Percentiles rank a stretch among this genome's conserved stretches.
phyloP scores from a whole-genome alignment of 2,113 vertebrate species.

The Upupa epops region DNA sequence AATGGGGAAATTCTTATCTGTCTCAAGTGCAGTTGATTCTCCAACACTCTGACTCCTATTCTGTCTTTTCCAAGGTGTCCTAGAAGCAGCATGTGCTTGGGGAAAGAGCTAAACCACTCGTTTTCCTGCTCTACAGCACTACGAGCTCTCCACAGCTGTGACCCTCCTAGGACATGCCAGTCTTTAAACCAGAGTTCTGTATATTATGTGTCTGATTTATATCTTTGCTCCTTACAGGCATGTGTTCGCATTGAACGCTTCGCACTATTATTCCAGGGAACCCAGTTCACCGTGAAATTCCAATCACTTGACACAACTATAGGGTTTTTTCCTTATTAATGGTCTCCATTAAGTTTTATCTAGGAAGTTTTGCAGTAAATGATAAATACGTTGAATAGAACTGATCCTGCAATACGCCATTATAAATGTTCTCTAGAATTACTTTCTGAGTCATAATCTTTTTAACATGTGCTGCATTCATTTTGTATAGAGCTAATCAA shows the following conservation, averaged over 20 bases:
- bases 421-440: conserved; percentile 3
- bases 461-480: conserved; percentile 19
- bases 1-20: background rate
- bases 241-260: background rate
- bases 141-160: background rate
- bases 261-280: background rate
- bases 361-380: conserved; percentile 1
- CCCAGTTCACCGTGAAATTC: background rate
- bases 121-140: background rate
- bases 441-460: conserved; percentile 41
- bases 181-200: background rate
- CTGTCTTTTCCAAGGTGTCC: background rate
- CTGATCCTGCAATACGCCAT: background rate
- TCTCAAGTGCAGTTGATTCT: background rate
- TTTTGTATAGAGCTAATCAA: conserved; percentile 59
- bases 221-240: background rate
- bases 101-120: background rate
- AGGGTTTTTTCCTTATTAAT: background rate
- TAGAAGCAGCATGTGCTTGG: background rate
- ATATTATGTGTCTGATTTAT: background rate
- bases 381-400: conserved; percentile 15
- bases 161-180: background rate
- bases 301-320: background rate
- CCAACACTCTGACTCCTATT: background rate
- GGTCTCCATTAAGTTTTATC: background rate